Conservation (phyloP, 2,113 vertebrate genomes). For the Protomyctophum bolini region DNA sequence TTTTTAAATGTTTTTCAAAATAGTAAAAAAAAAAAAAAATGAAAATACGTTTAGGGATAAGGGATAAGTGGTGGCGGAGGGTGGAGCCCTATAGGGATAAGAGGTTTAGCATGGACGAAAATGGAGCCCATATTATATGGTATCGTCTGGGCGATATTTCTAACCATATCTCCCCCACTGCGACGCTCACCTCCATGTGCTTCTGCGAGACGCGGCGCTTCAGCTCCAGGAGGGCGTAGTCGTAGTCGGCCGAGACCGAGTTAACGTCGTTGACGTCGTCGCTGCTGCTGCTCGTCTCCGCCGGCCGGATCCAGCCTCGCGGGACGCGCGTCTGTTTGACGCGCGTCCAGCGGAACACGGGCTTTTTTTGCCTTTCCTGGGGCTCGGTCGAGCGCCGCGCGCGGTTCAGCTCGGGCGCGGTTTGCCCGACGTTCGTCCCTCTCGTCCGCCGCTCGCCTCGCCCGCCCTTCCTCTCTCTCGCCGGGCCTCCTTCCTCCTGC, state of each 20-base stretch:
- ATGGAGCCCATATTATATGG: too few species aligned
- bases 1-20: too few species aligned
- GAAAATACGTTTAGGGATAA: too few species aligned
- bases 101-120: too few species aligned
- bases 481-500: background rate
- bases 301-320: constrained; percentile 84
- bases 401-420: constrained; percentile 37
- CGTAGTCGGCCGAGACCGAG: constrained; percentile 82
- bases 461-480: constrained; percentile 2
- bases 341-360: constrained; percentile 88
- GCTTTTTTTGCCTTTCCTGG: constrained; percentile 42
- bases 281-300: too few species aligned
- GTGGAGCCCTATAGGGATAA: too few species aligned
- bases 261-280: constrained; percentile 44
- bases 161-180: constrained; percentile 24
- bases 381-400: constrained; percentile 38
- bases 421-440: constrained; percentile 23
- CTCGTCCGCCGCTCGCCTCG: constrained; percentile 6
- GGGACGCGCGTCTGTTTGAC: constrained; percentile 88
- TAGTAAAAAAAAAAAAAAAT: too few species aligned
- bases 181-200: constrained; percentile 88
- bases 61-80: too few species aligned
- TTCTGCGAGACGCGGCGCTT: constrained; percentile 83
- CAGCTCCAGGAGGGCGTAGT: constrained; percentile 91
- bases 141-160: too few species aligned